Conservation (phyloP, 2,113 vertebrate species). For the Sardina pilchardus region DNA sequence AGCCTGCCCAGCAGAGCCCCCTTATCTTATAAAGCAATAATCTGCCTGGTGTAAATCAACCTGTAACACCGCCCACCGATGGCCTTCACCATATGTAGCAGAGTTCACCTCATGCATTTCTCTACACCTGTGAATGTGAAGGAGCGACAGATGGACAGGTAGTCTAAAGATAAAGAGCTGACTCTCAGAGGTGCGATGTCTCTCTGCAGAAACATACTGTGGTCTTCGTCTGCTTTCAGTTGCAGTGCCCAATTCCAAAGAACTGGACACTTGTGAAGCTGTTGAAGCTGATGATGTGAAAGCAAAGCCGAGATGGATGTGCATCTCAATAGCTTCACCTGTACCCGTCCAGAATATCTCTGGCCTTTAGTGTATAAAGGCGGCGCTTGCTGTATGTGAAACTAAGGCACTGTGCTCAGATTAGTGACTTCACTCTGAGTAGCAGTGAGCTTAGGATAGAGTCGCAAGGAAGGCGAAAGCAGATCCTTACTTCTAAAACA, state of each 20-base stretch:
- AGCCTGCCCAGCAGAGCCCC: constrained; percentile 51
- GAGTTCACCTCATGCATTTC: background rate
- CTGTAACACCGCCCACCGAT: constrained; percentile 51
- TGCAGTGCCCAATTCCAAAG: background rate
- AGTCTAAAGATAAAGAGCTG: background rate
- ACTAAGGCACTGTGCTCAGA: background rate
- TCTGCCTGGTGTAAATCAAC: constrained; percentile 60
- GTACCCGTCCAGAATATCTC: background rate
- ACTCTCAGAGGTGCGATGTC: background rate
- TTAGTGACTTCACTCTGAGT: background rate
- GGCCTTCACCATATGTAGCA: constrained; percentile 17
- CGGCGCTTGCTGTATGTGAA: background rate
- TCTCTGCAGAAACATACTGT: background rate
- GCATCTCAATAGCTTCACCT: background rate
- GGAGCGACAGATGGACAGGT: background rate
- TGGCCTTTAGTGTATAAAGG: background rate
- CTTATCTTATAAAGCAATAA: constrained; percentile 68
- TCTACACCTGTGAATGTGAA: background rate
- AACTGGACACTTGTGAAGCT: background rate
- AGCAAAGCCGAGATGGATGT: background rate
- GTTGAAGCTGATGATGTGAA: background rate
- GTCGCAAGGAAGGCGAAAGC: background rate
- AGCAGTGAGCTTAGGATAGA: background rate
- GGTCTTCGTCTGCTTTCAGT: background rate
- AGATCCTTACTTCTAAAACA: constrained; percentile 30